A percentile compares a stretch with the other conserved stretches of the same genome.
These are phyloP conservation scores for Rhagonycha lutea DNA, from an alignment of 2,888 invertebrate species.

Conservation along the genomic window DNA sequence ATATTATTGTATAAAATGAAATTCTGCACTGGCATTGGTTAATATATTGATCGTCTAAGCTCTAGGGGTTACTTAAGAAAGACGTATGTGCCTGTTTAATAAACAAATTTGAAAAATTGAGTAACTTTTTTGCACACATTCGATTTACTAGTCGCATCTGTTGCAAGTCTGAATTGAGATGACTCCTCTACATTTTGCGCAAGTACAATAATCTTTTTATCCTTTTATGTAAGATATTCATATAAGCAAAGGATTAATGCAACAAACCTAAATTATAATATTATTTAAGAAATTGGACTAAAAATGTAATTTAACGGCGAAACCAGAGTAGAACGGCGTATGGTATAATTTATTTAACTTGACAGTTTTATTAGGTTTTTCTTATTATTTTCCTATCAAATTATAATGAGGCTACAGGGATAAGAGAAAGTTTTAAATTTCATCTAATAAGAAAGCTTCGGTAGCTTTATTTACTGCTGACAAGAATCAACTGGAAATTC, in stretches of 20 bases:
- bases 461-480: neutral
- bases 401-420: neutral
- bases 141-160: neutral
- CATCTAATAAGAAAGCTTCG: neutral
- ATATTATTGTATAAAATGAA: too few relatives aligned
- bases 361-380: neutral
- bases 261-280: neutral
- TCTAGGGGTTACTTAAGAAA: neutral
- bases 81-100: neutral
- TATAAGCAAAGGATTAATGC: neutral
- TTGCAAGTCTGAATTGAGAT: neutral
- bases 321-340: neutral
- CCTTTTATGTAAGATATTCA: neutral
- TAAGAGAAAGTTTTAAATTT: neutral
- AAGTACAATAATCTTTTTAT: neutral
- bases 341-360: neutral
- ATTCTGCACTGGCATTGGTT: too few relatives aligned
- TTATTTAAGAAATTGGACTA: neutral
- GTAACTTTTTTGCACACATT: neutral
- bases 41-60: too few relatives aligned
- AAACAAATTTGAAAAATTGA: neutral
- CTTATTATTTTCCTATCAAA: neutral
- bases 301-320: neutral
- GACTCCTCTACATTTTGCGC: neutral
- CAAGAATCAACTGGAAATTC: neutral